phyloP scores from a whole-genome alignment of 2,888 invertebrate genomes.

The Rambutsinella grinnellia region DNA sequence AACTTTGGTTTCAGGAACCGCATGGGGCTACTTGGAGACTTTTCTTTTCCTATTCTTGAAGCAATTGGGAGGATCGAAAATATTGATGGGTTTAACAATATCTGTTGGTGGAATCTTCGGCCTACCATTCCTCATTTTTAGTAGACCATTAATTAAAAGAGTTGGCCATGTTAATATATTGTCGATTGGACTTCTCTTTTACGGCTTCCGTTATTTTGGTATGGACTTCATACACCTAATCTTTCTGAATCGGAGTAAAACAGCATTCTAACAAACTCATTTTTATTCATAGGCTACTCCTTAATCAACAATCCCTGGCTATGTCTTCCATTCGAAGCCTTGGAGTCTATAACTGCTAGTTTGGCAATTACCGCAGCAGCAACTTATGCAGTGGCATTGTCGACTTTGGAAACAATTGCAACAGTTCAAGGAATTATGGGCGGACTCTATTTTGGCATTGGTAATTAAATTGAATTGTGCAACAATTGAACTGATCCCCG shows the following conservation, averaged over 20 bases:
- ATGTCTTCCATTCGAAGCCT: slow-evolving; percentile 81
- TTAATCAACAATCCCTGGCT: slow-evolving; percentile 83
- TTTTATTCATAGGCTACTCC: slow-evolving; percentile 75
- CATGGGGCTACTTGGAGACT: slow-evolving; percentile 88
- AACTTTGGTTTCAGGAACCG: slow-evolving; percentile 73
- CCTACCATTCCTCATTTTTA: slow-evolving; percentile 81
- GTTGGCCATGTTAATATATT: slow-evolving; percentile 84
- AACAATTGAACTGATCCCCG: neutral
- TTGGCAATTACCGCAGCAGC: slow-evolving; percentile 83
- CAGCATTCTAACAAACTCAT: too few relatives aligned
- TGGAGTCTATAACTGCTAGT: slow-evolving; percentile 83
- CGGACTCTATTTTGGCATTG: slow-evolving; percentile 85
- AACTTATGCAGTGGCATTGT: slow-evolving; percentile 81
- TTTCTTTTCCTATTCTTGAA: slow-evolving; percentile 86
- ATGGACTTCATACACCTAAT: slow-evolving; percentile 19
- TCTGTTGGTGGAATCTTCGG: slow-evolving; percentile 84
- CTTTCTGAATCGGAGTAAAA: too few relatives aligned
- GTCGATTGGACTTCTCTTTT: slow-evolving; percentile 83
- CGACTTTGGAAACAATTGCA: slow-evolving; percentile 80
- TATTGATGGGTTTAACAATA: slow-evolving; percentile 84
- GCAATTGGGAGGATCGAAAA: slow-evolving; percentile 81
- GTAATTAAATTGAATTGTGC: slow-evolving; percentile 70
- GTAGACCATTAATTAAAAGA: slow-evolving; percentile 80
- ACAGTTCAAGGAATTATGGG: slow-evolving; percentile 83
- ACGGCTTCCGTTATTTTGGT: slow-evolving; percentile 80